phyloP scores from a whole-genome alignment of 2,888 invertebrate genomes.

The Drosophila acutilabella region DNA sequence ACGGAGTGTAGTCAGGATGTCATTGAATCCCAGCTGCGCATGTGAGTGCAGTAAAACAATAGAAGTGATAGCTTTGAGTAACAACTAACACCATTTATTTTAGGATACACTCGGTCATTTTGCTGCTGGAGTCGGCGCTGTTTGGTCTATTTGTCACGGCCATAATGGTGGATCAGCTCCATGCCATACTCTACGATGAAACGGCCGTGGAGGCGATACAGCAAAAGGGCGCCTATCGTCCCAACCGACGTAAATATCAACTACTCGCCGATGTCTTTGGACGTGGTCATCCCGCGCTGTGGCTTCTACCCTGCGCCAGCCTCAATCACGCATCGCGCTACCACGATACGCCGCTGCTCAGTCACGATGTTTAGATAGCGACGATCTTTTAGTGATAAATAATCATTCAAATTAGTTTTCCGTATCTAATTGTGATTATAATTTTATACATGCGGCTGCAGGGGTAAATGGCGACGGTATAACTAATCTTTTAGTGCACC shows the following conservation, averaged over 20 bases:
- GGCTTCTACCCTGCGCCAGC: constrained; percentile 90
- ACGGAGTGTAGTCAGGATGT: constrained; percentile 88
- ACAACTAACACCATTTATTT: neutral
- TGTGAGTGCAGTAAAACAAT: constrained; percentile 87
- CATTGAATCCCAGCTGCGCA: constrained; percentile 89
- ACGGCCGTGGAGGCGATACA: constrained; percentile 93
- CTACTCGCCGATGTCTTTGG: constrained; percentile 92
- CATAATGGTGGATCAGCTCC: constrained; percentile 94
- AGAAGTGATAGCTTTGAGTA: neutral
- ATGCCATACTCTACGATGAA: constrained; percentile 93
- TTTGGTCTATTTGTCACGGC: constrained; percentile 95
- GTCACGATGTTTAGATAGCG: constrained; percentile 83
- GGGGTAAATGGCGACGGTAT: neutral
- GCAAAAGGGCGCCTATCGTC: constrained; percentile 88
- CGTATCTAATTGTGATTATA: constrained; percentile 14
- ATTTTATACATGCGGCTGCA: constrained; percentile 2
- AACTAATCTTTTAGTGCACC: constrained; percentile 6
- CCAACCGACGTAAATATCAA: constrained; percentile 88
- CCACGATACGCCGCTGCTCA: constrained; percentile 84
- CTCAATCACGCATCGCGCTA: constrained; percentile 84
- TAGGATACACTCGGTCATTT: constrained; percentile 93
- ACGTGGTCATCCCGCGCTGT: constrained; percentile 89
- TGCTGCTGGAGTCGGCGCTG: constrained; percentile 92
- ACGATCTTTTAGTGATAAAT: constrained; percentile 30
- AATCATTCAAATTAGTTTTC: constrained; percentile 24